Base-by-base conservation (phyloP, 1,140 invertebrate genomes). In the Bicyclus anynana region DNA sequence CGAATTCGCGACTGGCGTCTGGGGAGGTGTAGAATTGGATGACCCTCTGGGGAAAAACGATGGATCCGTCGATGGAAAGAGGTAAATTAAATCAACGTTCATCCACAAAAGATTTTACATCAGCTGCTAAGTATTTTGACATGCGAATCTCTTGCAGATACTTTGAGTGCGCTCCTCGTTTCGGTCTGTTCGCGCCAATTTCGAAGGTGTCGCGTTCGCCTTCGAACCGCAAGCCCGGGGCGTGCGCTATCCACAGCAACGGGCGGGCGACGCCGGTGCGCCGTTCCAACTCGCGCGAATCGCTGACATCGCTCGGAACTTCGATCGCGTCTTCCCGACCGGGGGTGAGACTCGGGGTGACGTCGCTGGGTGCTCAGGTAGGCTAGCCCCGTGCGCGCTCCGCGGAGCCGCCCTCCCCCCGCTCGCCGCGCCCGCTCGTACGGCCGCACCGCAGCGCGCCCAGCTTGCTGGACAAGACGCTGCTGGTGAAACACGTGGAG, bases 41-140 rank as follows among this genome's bases (percentile, higher is more conserved):
- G 97, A 98, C 57, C 93, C 96, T 0, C 87, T 94, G 53, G 98
- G 98, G 29, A 99, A 99, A 87, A 99, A 99, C 89, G 97, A 99
- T 89, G 97, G 98, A 40, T 94, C 95, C 37, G 97, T 99, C 35
- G 95, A 93, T 65, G 97, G 93, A 38, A 93, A 93, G 79, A 94
- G 94, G 94, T 95, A 72, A 54, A 62, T 27, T 10, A 2, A 50
- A 12, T 1, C 17, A 10, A 21, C 2, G 9, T 6, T 27, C 20
- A 12, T 50, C 13, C 33, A 13, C 20, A 9, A 18, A 2, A 38
- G 16, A 13, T 12, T 6, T 44, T 2, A 14, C 3, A 2, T 29
- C 3, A 33, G 4, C 29, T 12, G 29, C n/a, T 33, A 33, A 3
- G 10, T 10, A 33, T 12, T 29, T 37, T 26, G 2, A 48, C 44